A percentile compares a stretch with the other conserved stretches of the same genome.
phyloP scores from a whole-genome alignment of 2,797 vertebrate species.

The Leptatherina wallacei region DNA sequence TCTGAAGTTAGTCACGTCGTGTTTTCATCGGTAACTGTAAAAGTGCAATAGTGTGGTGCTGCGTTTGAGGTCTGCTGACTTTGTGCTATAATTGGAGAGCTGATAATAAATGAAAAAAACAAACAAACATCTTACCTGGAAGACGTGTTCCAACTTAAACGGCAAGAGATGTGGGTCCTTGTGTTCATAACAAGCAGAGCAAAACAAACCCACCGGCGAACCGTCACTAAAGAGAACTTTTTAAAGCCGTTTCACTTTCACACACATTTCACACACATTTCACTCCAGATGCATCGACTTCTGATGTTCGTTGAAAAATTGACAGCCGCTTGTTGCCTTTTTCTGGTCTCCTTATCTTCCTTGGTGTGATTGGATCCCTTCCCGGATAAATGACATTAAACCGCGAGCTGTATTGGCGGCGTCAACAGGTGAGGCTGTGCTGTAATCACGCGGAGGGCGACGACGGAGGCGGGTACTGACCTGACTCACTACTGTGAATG shows the following conservation, averaged over 20 bases:
- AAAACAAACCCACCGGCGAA: not conserved
- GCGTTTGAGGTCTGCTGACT: not conserved
- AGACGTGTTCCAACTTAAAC: conserved; percentile 5
- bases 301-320: not conserved
- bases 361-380: conserved; percentile 24
- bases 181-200: not conserved
- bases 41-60: not conserved
- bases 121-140: conserved; percentile 54
- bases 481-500: not conserved
- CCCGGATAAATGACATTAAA: conserved; percentile 23
- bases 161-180: not conserved
- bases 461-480: conserved; percentile 32
- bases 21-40: conserved; percentile 12
- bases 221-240: conserved; percentile 9
- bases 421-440: conserved; percentile 72
- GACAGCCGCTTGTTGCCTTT: not conserved
- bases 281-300: not conserved
- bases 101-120: not conserved
- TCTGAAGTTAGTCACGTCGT: not conserved
- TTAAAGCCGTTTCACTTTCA: conserved; percentile 48
- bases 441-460: conserved; percentile 41
- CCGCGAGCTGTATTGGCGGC: conserved; percentile 24
- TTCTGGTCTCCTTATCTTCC: not conserved
- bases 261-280: not conserved
- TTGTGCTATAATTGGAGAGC: not conserved